Base-by-base conservation (phyloP, 1,140 invertebrate genomes). In the Ceratina australensis region DNA sequence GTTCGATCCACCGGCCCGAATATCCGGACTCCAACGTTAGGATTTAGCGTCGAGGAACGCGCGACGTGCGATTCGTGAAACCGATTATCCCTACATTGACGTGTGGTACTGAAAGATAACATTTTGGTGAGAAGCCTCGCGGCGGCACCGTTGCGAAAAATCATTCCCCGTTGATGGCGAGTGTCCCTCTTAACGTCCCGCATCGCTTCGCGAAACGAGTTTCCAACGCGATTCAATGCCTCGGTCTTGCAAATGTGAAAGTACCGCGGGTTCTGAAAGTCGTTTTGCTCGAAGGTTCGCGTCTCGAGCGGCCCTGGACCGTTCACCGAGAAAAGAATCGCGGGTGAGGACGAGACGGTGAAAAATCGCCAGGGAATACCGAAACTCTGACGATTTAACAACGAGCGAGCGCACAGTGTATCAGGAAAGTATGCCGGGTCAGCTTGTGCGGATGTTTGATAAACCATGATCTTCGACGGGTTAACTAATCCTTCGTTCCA, bases 211-310 rank as follows among this genome's bases (percentile, higher is more conserved):
- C 67, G 69, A 72, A 83, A 82, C 74, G 73, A 84, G 83, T 85
- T 85, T 83, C 72, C 79, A 76, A 33, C 83, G 26, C 50, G 82
- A 84, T 84, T 84, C 82, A 81, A 85, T 84, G 79, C 83, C 74
- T 84, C 73, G 82, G 75, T 85, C 83, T 85, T 75, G 75, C 83
- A 83, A 85, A 85, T 84, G 83, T 85, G 83, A 85, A 85, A 85
- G 83, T 85, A 85, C 67, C 81, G 75, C 75, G 76, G 61, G 79
- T 64, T 84, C 83, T 84, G 83, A 85, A 85, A 85, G 83, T 85
- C 76, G 79, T 81, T 84, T 81, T 79, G 72, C 72, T 85, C 72
- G 82, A 85, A 85, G 83, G 82, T 83, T 84, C 52, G 50, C 82
- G 68, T 84, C 72, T 81, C 82, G 68, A 84, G 61, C 60, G 83